Conservation (phyloP, 2,888 invertebrate species). For the Sturmia bella region DNA sequence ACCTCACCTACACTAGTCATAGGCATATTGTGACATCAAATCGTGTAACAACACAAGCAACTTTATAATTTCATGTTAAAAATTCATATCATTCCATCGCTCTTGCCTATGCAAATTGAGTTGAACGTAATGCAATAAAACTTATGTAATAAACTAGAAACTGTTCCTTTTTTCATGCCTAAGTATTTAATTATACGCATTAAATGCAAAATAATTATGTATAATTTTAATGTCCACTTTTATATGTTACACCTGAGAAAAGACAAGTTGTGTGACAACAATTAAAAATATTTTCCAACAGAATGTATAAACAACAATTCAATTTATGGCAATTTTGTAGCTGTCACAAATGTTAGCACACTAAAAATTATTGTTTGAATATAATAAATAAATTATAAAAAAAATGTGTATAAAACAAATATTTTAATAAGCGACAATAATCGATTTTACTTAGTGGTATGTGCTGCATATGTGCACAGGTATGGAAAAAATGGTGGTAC, state of each 20-base stretch:
- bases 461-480: too few species aligned
- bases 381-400: slow-evolving; percentile 67
- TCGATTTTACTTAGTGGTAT: not conserved
- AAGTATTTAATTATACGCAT: slow-evolving; percentile 31
- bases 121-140: not conserved
- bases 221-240: slow-evolving; percentile 49
- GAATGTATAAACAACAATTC: slow-evolving; percentile 63
- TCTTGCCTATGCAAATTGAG: not conserved
- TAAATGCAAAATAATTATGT: slow-evolving; percentile 38
- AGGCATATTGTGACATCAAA: not conserved
- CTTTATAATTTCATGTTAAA: slow-evolving; percentile 2
- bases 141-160: slow-evolving; percentile 19
- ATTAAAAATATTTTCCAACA: slow-evolving; percentile 57
- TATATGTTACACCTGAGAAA: slow-evolving; percentile 60
- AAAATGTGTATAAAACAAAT: slow-evolving; percentile 40
- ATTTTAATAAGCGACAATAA: slow-evolving; percentile 9
- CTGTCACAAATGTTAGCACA: slow-evolving; percentile 72
- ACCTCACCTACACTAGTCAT: slow-evolving; percentile 4
- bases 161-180: not conserved
- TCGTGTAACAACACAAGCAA: not conserved
- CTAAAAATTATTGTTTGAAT: slow-evolving; percentile 71
- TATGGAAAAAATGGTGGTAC: too few species aligned
- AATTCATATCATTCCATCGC: not conserved
- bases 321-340: slow-evolving; percentile 71
- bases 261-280: slow-evolving; percentile 62